phyloP scores from a whole-genome alignment of 2,113 vertebrate genomes.

The Takifugu flavidus region DNA sequence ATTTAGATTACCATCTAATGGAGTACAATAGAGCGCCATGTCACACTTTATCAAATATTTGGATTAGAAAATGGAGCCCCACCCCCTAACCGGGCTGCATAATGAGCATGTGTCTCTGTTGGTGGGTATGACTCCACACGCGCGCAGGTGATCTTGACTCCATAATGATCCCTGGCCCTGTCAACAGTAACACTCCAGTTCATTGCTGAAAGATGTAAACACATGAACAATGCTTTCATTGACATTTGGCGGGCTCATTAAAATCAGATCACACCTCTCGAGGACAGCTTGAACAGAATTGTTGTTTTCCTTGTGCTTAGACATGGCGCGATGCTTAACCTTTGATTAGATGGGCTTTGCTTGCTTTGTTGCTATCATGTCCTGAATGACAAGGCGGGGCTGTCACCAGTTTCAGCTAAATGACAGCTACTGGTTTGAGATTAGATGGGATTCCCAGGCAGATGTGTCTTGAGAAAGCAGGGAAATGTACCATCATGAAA shows the following conservation, averaged over 20 bases:
- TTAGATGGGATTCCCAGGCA: neutral
- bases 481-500: neutral
- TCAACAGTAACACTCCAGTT: constrained; percentile 33
- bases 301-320: constrained; percentile 22
- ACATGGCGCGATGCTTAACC: constrained; percentile 18
- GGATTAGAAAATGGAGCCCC: constrained; percentile 38
- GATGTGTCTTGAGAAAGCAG: neutral
- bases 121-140: neutral
- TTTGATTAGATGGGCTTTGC: constrained; percentile 33
- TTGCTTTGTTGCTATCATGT: constrained; percentile 16
- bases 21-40: constrained; percentile 51
- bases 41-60: constrained; percentile 59
- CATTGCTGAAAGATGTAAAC: constrained; percentile 38
- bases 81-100: constrained; percentile 7
- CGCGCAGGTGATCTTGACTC: constrained; percentile 5
- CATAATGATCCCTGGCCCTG: constrained; percentile 38
- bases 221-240: constrained; percentile 42
- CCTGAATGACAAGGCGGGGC: constrained; percentile 17
- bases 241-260: constrained; percentile 59
- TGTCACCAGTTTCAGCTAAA: constrained; percentile 3
- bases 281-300: constrained; percentile 33
- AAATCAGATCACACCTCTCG: constrained; percentile 52
- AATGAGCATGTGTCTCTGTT: neutral
- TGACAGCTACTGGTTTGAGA: constrained; percentile 11
- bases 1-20: constrained; percentile 69